phyloP scores from a whole-genome alignment of 2,888 invertebrate genomes.

The Amphipoea oculea region DNA sequence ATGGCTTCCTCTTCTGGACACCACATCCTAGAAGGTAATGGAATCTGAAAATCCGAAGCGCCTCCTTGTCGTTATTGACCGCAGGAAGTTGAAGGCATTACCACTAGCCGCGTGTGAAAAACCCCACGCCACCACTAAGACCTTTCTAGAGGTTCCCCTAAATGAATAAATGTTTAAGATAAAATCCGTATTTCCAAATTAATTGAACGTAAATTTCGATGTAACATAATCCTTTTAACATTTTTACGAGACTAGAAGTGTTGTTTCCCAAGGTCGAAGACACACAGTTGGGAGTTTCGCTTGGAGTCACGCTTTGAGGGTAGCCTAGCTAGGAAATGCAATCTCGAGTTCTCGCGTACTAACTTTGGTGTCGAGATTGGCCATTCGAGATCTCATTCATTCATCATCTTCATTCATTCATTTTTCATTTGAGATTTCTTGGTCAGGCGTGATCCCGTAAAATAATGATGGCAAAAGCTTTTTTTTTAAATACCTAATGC shows the following conservation, averaged over 20 bases:
- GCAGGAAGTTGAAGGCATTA: neutral
- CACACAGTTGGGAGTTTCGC: neutral
- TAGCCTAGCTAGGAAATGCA: neutral
- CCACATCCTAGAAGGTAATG: neutral
- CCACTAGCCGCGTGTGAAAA: neutral
- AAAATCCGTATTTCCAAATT: conserved; percentile 2
- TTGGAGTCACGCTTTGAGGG: no score
- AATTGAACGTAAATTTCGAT: conserved; percentile 40
- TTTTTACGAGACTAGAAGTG: conserved; percentile 24
- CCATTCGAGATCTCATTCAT: neutral
- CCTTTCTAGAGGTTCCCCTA: neutral
- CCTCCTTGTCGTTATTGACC: neutral
- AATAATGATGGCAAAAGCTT: neutral
- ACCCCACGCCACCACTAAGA: neutral
- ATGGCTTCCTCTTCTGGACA: neutral
- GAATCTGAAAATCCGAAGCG: neutral
- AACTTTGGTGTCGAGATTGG: neutral
- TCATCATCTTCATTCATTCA: no score
- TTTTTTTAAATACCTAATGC: no score
- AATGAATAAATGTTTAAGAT: conserved; percentile 1
- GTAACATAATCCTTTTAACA: conserved; percentile 42
- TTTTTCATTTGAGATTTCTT: no score
- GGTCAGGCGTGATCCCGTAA: neutral
- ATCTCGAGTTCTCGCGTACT: no score
- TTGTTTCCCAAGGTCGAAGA: conserved; percentile 1